Evolutionary conservation across 64 coral and sea anemone genomes (phyloP).

Genomic region (Porites australiensis): DNA sequence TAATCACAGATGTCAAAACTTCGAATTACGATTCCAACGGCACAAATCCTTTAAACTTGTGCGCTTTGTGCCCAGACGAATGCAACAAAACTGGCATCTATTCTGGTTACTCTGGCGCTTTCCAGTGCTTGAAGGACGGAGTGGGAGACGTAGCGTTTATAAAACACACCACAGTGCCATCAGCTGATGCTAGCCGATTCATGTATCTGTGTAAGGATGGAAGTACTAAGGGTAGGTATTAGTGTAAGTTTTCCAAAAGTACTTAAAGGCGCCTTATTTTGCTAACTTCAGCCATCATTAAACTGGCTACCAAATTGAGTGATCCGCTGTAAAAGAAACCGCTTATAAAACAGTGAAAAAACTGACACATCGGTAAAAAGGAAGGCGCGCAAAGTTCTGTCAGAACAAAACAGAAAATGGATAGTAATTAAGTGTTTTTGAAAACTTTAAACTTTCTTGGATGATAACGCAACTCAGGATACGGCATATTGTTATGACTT

Average conservation of each 20-base stretch:
- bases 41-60: slow-evolving; percentile 17
- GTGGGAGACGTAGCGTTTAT: slow-evolving; percentile 71
- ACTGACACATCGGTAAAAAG: too few species aligned
- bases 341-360: too few species aligned
- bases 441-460: too few species aligned
- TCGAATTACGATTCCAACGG: background rate
- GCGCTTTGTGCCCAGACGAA: slow-evolving; percentile 23
- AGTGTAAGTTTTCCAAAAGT: background rate
- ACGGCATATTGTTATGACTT: too few species aligned
- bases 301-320: background rate
- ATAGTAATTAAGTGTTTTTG: too few species aligned
- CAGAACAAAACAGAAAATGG: too few species aligned
- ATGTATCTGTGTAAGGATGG: slow-evolving; percentile 64
- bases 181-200: background rate
- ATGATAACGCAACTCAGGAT: too few species aligned
- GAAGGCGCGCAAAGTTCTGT: too few species aligned
- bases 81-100: background rate
- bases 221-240: slow-evolving; percentile 22
- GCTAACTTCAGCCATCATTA: background rate
- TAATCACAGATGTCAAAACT: background rate
- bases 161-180: slow-evolving; percentile 63
- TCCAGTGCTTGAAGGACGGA: slow-evolving; percentile 52
- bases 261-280: background rate
- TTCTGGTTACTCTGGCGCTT: slow-evolving; percentile 54
- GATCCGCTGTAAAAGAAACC: too few species aligned